Evolutionary conservation across 2,113 vertebrate genomes (phyloP), one percentile per base, ranked within the genome.

Genomic region (Picathartes gymnocephalus): DNA sequence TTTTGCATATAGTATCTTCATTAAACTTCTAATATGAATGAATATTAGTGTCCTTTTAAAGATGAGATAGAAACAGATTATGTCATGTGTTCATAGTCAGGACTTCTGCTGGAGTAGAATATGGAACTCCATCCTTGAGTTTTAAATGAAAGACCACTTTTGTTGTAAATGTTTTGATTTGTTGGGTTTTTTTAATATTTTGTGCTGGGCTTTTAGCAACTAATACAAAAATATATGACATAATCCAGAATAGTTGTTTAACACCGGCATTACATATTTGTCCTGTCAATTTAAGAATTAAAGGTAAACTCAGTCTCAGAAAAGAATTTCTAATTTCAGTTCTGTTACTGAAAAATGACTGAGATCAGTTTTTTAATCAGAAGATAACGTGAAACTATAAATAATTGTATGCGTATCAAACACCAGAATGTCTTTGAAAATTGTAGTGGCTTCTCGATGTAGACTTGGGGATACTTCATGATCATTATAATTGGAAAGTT

Each of bases 381-480:
- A 71, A 35, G 60, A 76, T 71, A 62, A 76, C 3, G 1, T 76
- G 23, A 60, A 95, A 91, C 53, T 47, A 61, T 65, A 48, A 77
- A 47, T 77, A 93, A 72, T 20, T 48, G 10, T 82, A 15, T 76
- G 70, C 18, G 0, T 91, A 91, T 92, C 73, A 87, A 93, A 81
- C 81, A 97, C 82, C 85, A 90, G 86, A 95, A 95, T 93, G 92
- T 95, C 88, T 93, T 90, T 93, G 61, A 86, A 92, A 94, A 94
- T 86, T 88, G 39, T 69, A 92, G 42, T 88, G 88, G 82, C 85
- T 91, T 96, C 82, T 85, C 16, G 15, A 76, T n/a, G 37, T 17
- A 90, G 73, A 87, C 73, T 72, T 90, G 93, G 84, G 74, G 77
- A 39, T 91, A 87, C 70, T 96, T 95, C 62, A 85, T 91, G 93